Conservation (phyloP, 2,888 invertebrate species). For the Rhopalosiphum nymphaeae region DNA sequence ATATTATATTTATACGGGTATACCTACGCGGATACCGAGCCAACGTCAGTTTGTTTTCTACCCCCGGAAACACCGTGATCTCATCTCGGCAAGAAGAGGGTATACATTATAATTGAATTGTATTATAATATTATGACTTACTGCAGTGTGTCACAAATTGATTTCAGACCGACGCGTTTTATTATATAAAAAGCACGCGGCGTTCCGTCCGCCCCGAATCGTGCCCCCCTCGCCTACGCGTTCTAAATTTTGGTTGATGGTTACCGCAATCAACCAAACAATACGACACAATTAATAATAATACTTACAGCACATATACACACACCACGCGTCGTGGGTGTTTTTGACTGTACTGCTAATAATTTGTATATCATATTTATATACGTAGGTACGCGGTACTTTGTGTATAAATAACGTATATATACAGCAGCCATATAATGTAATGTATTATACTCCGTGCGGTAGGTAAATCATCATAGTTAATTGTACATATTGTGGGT, state of each 20-base stretch:
- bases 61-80: background rate
- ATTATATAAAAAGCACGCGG: background rate
- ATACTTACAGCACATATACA: background rate
- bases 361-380: background rate
- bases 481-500: background rate
- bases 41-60: background rate
- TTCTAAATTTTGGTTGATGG: background rate
- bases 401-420: background rate
- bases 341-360: background rate
- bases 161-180: background rate
- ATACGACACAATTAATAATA: conserved; percentile 11
- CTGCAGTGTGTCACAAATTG: background rate
- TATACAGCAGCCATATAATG: background rate
- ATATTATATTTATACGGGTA: background rate
- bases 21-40: background rate
- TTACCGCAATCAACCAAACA: conserved; percentile 7
- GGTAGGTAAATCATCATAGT: background rate
- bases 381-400: background rate
- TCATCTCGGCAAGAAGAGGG: background rate
- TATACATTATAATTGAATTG: background rate
- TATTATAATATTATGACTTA: background rate
- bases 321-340: background rate
- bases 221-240: background rate
- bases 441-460: background rate
- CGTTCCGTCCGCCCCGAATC: background rate